Evolutionary conservation across 2,888 invertebrate genomes (phyloP).

Genomic region (Dastarcus helophoroides): DNA sequence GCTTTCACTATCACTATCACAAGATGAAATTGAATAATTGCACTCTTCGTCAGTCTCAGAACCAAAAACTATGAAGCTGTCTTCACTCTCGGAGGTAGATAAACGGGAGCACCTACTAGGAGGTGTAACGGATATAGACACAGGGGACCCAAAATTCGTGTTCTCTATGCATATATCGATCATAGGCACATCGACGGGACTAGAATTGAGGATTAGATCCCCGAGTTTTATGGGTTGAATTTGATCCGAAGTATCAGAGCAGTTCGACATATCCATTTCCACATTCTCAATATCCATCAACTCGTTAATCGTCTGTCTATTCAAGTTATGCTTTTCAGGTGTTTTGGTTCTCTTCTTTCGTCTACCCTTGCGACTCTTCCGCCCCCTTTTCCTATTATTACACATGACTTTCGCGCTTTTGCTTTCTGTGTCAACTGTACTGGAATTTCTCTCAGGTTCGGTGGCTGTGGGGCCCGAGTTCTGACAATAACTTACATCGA

Average conservation of each 20-base stretch:
- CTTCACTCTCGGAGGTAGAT: constrained; percentile 3
- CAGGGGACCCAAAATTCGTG: too few relatives aligned
- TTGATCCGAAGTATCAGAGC: background rate
- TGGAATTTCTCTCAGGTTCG: too few relatives aligned
- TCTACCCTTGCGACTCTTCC: background rate
- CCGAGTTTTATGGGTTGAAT: background rate
- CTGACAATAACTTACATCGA: too few relatives aligned
- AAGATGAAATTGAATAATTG: background rate
- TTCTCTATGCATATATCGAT: background rate
- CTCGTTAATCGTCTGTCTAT: constrained; percentile 12
- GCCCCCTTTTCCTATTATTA: constrained; percentile 2
- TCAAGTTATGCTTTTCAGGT: constrained; percentile 11
- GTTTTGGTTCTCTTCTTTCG: background rate
- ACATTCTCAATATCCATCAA: constrained; percentile 14
- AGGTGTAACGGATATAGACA: background rate
- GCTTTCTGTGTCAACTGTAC: too few relatives aligned
- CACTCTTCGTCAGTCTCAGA: background rate
- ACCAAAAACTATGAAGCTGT: constrained; percentile 6
- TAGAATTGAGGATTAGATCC: background rate
- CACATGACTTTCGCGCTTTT: too few relatives aligned
- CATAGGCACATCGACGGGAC: background rate
- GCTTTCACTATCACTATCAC: constrained; percentile 3
- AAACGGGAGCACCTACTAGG: background rate
- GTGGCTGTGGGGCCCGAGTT: too few relatives aligned
- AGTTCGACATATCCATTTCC: background rate